Percentiles rank a stretch among this genome's conserved stretches.
Conservation (phyloP, 2,888 invertebrate genomes). For the Papilio demoleus region DNA sequence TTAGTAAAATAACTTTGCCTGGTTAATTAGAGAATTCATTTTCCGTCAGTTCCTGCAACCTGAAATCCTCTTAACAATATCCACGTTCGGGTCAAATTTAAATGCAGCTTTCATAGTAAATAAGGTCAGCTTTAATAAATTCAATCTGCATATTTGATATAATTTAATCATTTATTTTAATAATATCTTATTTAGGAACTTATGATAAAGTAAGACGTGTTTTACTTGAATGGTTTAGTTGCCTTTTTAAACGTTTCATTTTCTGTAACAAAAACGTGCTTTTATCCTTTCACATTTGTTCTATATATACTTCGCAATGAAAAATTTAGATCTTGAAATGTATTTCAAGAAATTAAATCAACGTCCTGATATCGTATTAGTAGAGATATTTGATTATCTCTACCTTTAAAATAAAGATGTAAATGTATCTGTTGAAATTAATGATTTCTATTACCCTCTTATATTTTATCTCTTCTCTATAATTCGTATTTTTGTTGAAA, state of each 20-base stretch:
- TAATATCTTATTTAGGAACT: neutral
- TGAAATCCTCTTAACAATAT: slow-evolving; percentile 15
- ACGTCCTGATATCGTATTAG: too few species aligned
- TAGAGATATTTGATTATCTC: too few species aligned
- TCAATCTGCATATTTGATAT: neutral
- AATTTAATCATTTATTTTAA: neutral
- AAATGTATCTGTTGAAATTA: too few species aligned
- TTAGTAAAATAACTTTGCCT: slow-evolving; percentile 3
- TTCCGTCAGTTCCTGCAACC: slow-evolving; percentile 8
- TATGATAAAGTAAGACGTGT: neutral
- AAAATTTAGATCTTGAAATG: too few species aligned
- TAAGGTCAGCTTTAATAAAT: slow-evolving; percentile 14
- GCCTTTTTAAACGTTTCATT: too few species aligned
- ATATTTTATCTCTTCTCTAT: neutral
- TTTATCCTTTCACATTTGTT: too few species aligned
- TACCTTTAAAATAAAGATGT: too few species aligned
- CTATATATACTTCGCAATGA: too few species aligned
- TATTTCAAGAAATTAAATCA: too few species aligned
- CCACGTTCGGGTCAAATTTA: slow-evolving; percentile 9
- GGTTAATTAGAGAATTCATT: slow-evolving; percentile 8
- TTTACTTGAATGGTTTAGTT: neutral
- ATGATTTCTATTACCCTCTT: neutral
- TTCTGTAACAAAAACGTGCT: too few species aligned
- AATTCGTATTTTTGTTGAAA: neutral
- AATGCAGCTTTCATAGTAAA: slow-evolving; percentile 14